Conservation (phyloP, 1,140 invertebrate genomes). For the Prorops nasuta region DNA sequence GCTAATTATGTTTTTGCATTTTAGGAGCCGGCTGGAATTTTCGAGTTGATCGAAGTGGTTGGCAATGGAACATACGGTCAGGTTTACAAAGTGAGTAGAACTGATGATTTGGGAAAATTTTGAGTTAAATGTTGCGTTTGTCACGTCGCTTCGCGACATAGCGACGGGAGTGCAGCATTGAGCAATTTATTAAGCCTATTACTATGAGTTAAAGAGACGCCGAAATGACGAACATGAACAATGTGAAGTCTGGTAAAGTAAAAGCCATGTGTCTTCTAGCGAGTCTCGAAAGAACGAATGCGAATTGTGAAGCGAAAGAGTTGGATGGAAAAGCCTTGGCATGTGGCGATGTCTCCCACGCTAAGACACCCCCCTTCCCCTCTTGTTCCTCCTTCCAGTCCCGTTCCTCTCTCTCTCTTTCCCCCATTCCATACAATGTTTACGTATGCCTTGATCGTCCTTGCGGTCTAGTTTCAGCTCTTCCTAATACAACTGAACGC, state of each 20-base stretch:
- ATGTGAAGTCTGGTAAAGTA: no score
- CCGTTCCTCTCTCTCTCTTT: slow-evolving; percentile 3
- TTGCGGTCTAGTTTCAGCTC: slow-evolving; percentile 10
- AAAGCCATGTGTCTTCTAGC: no score
- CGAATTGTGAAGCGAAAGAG: no score
- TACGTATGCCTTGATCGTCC: slow-evolving; percentile 4
- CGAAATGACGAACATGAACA: no score
- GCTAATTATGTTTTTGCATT: slow-evolving; percentile 29
- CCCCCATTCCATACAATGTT: slow-evolving; percentile 1
- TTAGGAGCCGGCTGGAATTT: slow-evolving; percentile 98
- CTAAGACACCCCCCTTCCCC: slow-evolving; percentile 2
- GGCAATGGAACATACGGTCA: slow-evolving; percentile 99
- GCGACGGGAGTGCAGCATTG: no score
- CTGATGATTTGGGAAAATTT: no score
- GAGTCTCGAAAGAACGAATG: no score
- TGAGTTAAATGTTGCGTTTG: no score
- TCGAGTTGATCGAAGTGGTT: slow-evolving; percentile 99
- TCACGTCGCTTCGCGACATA: no score
- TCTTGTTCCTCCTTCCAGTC: neutral
- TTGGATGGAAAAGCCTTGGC: slow-evolving; percentile 18
- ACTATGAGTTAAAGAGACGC: no score
- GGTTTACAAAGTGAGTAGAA: slow-evolving; percentile 91
- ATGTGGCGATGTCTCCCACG: slow-evolving; percentile 26
- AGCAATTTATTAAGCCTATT: no score
- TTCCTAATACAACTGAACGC: slow-evolving; percentile 1